Base-by-base conservation (phyloP, 2,888 invertebrate genomes). In the Nephrotoma flavescens region DNA sequence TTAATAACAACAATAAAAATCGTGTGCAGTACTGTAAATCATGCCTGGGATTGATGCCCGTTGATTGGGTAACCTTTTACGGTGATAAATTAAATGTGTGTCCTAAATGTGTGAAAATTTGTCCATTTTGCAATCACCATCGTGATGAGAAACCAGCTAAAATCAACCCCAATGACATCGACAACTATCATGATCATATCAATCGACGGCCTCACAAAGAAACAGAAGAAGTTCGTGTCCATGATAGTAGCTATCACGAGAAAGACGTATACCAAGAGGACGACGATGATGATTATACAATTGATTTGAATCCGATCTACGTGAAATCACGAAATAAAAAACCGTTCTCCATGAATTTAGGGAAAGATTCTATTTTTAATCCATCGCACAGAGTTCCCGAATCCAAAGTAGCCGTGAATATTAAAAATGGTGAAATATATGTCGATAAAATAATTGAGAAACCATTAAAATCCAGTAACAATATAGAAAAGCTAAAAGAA, bases 331-430 rank as follows among this genome's bases (percentile, higher is more conserved):
- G 31, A n/a, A 86, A 83, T 86, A 83, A 86, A 47, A 83, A 47
- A 19, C 87, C 87, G 6, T 88, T 87, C 86, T 88, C 88, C 45
- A 86, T 87, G 42, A 88, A 91, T 87, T 90, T 90, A 83, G 89
- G 90, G 15, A 88, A 89, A 2, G 90, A 90, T 86, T 91, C 91
- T 1, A 89, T 90, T 57, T 91, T 91, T 86, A 89, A 90, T 88
- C 89, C 89, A 9, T 89, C 89, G 45, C 89, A 89, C 41, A 87
- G 87, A 84, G 41, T 87, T 15, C 88, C 87, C 71, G 84, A 86
- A 31, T 47, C 87, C 42, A 86, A 87, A 87, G 83, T 45, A 52
- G 57, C 44, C 9, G 57, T 86, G 9, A 83, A 85, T 2, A 85
- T 84, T 71, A 83, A 84, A 85, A 42, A 87, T 45, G 85, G 85